Base-by-base conservation (phyloP, 2,888 invertebrate species). In the Sesia bembeciformis region DNA sequence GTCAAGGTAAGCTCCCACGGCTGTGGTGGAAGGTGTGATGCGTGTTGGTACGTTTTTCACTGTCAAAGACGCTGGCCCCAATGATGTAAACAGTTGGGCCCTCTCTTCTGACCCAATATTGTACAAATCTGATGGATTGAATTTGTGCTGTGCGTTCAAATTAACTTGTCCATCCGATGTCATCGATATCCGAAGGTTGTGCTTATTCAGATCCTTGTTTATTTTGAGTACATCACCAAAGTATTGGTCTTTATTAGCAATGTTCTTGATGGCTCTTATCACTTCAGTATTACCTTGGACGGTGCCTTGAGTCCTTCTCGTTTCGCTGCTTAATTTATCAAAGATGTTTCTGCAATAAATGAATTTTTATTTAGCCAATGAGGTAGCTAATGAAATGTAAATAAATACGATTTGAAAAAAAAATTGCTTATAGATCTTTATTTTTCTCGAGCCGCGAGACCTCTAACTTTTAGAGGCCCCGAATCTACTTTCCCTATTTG, bases 241-340 rank as follows among this genome's bases (percentile, higher is more conserved):
- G 62, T 90, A 90, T 58, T 91, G 90, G 61, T 92, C 91, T 63
- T 90, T 91, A 67, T 91, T 81, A 6, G 65, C 65, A 51, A 91
- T 91, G 62, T 80, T 91, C 53, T 84, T 77, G 52, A 91, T 87
- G 7, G 91, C 84, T 57, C 74, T 73, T 52, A 92, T 92, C 1
- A 92, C 90, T 71, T 91, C 91, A 0, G 91, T 82, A 66, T 86
- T 90, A 39, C 91, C 92, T 59, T 81, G 81, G 1, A 83, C 67
- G 4, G 82, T 64, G 39, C 91, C 91, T 62, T 90, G 83, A 1
- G 83, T 68, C 42, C 90, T 70, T 23, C 91, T 76, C 0, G 91
- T 90, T 65, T 91, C 91, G 2, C 90, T 91, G 64, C 89, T 78
- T 62, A 92, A 68, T 72, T 91, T 91, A 64, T 90, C 90, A 64